Percentiles rank a stretch among this genome's conserved stretches.
These are phyloP conservation scores for Notolepis coatsorum DNA, from an alignment of 2,797 vertebrate genomes.

Conservation along the genomic window DNA sequence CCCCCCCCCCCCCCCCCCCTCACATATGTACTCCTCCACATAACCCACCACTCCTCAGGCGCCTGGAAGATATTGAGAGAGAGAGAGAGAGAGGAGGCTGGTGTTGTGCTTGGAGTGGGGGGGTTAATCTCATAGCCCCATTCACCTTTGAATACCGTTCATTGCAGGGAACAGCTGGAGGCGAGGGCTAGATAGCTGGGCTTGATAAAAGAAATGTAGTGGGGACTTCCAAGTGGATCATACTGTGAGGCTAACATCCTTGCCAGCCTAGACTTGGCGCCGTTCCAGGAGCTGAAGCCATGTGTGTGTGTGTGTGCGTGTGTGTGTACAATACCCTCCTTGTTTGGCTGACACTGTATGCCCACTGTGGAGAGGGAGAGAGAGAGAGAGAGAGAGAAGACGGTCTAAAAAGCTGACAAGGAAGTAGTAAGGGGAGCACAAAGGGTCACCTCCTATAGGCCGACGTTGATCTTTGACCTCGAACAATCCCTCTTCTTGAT, in stretches of 20 bases:
- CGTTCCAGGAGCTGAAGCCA: conserved; percentile 47
- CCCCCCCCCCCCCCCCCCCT: too few relatives aligned
- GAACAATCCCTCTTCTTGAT: conserved; percentile 45
- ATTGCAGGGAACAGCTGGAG: conserved; percentile 7
- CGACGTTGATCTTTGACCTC: conserved; percentile 75
- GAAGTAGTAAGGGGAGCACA: conserved; percentile 70
- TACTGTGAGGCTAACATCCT: conserved; percentile 23
- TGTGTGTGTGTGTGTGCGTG: too few relatives aligned
- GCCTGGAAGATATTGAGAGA: too few relatives aligned
- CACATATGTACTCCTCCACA: conserved; percentile 1
- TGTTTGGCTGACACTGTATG: conserved; percentile 62
- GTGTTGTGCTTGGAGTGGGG: neutral
- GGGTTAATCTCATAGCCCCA: neutral
- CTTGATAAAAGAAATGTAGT: conserved; percentile 13
- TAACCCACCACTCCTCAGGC: too few relatives aligned
- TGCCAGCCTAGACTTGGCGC: conserved; percentile 45
- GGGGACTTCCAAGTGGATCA: conserved; percentile 37
- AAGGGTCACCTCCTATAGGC: conserved; percentile 74
- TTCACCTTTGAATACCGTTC: neutral
- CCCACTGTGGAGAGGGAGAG: conserved; percentile 48
- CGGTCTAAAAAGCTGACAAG: conserved; percentile 66
- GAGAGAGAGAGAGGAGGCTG: too few relatives aligned
- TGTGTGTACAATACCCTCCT: conserved; percentile 62
- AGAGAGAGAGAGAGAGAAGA: conserved; percentile 20
- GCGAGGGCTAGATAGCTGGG: neutral